Evolutionary conservation across 2,888 invertebrate species (phyloP).

Genomic region (Nemotelus pantherinus): DNA sequence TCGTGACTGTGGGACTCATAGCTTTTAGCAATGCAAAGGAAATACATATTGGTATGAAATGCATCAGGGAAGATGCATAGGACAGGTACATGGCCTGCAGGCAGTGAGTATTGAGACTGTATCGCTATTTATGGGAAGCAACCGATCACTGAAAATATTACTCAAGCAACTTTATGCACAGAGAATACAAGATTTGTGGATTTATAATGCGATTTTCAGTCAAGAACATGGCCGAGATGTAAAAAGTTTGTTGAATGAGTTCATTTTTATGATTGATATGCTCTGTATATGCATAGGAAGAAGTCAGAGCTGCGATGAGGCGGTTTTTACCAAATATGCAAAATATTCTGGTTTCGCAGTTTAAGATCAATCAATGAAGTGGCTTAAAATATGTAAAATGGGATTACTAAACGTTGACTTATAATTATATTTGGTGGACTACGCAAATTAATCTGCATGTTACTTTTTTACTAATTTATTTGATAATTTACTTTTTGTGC

Average conservation of each 20-base stretch:
- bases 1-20: conserved; percentile 3
- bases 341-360: too few relatives aligned
- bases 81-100: conserved; percentile 7
- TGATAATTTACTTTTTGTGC: too few relatives aligned
- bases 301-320: too few relatives aligned
- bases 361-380: too few relatives aligned
- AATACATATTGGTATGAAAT: background rate
- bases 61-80: background rate
- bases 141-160: conserved; percentile 5
- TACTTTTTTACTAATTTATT: too few relatives aligned
- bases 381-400: too few relatives aligned
- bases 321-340: too few relatives aligned
- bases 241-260: conserved; percentile 29
- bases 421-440: too few relatives aligned
- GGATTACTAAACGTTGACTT: too few relatives aligned
- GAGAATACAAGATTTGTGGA: too few relatives aligned
- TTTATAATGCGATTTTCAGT: too few relatives aligned
- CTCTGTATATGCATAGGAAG: background rate
- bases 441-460: too few relatives aligned
- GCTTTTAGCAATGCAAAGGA: background rate
- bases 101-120: conserved; percentile 3
- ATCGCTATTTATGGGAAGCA: conserved; percentile 27
- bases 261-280: conserved; percentile 24
- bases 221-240: background rate
- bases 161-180: background rate